Evolutionary conservation across 2,888 invertebrate genomes (phyloP).

Genomic region (Pristionchus exspectatus): DNA sequence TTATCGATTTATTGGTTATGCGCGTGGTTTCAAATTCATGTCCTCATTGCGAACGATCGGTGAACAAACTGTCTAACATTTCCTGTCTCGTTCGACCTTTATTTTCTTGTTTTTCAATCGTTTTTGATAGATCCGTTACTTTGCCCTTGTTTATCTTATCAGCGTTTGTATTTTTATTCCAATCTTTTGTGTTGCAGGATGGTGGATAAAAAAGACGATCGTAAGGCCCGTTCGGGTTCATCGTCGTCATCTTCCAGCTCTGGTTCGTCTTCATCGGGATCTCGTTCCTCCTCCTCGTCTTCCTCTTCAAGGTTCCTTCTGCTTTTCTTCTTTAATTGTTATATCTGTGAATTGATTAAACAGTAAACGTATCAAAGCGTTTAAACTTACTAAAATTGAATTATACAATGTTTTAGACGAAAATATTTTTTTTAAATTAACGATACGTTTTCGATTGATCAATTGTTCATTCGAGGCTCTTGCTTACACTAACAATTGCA

Average conservation of each 20-base stretch:
- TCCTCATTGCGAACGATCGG: neutral
- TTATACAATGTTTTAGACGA: too few species aligned
- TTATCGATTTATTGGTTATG: too few species aligned
- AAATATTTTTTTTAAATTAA: too few species aligned
- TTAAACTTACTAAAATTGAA: neutral
- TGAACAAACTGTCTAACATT: neutral
- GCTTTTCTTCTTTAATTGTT: neutral
- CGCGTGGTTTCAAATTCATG: neutral
- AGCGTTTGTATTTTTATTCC: neutral
- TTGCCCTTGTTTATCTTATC: neutral
- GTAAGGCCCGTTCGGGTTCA: constrained; percentile 59
- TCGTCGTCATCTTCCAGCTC: constrained; percentile 68
- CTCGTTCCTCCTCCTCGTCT: constrained; percentile 65
- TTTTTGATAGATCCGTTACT: neutral
- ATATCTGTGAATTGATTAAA: neutral
- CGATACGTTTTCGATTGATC: neutral
- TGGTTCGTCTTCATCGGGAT: constrained; percentile 61
- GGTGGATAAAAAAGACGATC: constrained; percentile 63
- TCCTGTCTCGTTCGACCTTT: neutral
- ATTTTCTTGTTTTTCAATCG: neutral
- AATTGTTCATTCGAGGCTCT: neutral
- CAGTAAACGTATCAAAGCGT: neutral
- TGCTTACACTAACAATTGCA: neutral
- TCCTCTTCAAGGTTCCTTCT: constrained; percentile 58
- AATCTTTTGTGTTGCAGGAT: constrained; percentile 55